Conservation (phyloP, 2,888 invertebrate genomes). For the Xanthorhoe designata region DNA sequence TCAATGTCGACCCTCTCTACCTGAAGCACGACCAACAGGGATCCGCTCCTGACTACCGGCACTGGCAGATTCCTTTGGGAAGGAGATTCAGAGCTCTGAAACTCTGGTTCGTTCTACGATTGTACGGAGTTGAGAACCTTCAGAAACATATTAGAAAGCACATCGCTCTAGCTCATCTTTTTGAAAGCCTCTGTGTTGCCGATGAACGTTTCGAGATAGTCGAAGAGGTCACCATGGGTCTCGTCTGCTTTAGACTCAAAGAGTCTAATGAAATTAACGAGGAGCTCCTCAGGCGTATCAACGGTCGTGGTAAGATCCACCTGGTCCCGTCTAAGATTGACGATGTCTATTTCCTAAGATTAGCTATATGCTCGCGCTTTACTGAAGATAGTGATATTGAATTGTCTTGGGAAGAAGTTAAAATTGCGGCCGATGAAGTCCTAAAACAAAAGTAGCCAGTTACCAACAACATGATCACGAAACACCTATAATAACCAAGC, state of each 20-base stretch:
- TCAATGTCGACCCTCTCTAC: constrained; percentile 98
- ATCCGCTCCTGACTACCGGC: constrained; percentile 96
- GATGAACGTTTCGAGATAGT: constrained; percentile 96
- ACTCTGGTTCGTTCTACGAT: constrained; percentile 96
- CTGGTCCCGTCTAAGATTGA: constrained; percentile 96
- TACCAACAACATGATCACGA: constrained; percentile 4
- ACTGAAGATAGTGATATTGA: constrained; percentile 93
- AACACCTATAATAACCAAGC: constrained; percentile 4
- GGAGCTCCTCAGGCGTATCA: constrained; percentile 91
- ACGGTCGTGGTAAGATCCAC: constrained; percentile 96
- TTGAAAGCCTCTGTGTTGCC: constrained; percentile 90
- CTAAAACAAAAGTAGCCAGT: constrained; percentile 57
- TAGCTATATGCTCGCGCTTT: constrained; percentile 95
- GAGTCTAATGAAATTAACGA: constrained; percentile 94
- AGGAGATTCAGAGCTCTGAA: constrained; percentile 96
- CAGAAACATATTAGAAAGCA: constrained; percentile 95
- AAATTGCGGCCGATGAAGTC: constrained; percentile 89
- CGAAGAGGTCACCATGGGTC: constrained; percentile 95
- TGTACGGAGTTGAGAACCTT: constrained; percentile 95
- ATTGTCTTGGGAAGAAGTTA: constrained; percentile 94
- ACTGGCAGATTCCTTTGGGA: constrained; percentile 98
- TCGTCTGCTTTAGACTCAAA: constrained; percentile 98
- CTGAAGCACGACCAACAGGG: constrained; percentile 97
- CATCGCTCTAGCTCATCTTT: constrained; percentile 93
- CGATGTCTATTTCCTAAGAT: constrained; percentile 93